These are phyloP conservation scores for Amiota communis DNA, from an alignment of 2,888 invertebrate species.

Conservation along the genomic window DNA sequence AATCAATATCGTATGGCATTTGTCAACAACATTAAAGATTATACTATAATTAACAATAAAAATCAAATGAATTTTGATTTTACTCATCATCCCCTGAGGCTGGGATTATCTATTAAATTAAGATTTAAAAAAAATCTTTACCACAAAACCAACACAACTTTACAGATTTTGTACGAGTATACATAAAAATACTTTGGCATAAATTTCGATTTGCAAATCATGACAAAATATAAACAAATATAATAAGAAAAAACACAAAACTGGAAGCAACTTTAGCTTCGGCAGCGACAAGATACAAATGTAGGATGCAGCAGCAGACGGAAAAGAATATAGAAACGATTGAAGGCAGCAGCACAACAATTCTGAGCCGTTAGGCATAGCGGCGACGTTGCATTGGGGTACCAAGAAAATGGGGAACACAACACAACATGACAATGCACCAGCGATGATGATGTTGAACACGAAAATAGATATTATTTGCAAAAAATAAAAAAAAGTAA, in stretches of 20 bases:
- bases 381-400: background rate
- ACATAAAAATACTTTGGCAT: constrained; percentile 51
- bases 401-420: background rate
- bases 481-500: background rate
- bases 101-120: no score
- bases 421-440: constrained; percentile 17
- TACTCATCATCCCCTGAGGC: no score
- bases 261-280: background rate
- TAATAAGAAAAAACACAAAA: constrained; percentile 8
- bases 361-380: constrained; percentile 13
- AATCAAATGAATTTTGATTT: background rate
- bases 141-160: no score
- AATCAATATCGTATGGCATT: background rate
- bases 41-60: background rate
- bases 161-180: no score
- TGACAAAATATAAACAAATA: constrained; percentile 39
- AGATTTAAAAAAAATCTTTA: background rate
- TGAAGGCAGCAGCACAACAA: constrained; percentile 7
- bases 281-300: constrained; percentile 6
- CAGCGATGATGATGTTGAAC: constrained; percentile 6
- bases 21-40: background rate
- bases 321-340: background rate
- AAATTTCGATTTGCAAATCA: constrained; percentile 62
- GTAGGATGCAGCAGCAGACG: background rate
- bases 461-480: constrained; percentile 13